phyloP scores from a whole-genome alignment of 2,113 vertebrate genomes.

The Aegithalos caudatus region DNA sequence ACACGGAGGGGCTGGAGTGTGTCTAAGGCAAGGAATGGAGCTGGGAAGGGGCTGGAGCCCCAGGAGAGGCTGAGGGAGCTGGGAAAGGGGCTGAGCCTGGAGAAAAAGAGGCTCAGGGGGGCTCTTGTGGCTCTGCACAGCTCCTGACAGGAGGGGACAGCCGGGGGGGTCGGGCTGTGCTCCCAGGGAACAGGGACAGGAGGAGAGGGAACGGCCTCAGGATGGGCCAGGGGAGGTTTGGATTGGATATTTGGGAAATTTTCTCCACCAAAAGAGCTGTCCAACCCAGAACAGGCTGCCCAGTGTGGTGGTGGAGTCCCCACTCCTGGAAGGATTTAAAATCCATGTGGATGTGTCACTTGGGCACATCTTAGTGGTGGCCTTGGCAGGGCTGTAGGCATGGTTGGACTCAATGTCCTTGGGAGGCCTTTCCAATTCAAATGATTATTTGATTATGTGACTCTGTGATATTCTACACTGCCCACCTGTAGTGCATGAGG shows the following conservation, averaged over 20 bases:
- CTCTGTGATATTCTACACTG: too few relatives aligned
- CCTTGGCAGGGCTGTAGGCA: not conserved
- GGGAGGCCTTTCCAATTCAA: not conserved
- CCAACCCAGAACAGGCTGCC: not conserved
- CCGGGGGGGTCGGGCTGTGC: not conserved
- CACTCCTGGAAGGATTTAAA: not conserved
- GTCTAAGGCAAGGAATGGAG: not conserved
- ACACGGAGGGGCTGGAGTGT: not conserved
- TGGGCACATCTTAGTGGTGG: not conserved
- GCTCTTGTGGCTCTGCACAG: not conserved
- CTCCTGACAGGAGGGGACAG: not conserved
- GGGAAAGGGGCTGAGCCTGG: not conserved
- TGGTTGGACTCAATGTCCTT: too few relatives aligned
- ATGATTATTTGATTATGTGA: not conserved
- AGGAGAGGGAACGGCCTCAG: rapidly evolving
- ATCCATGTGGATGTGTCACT: rapidly evolving
- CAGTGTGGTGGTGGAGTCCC: rapidly evolving
- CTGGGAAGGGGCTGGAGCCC: not conserved
- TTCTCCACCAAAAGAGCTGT: not conserved
- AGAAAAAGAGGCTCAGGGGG: not conserved
- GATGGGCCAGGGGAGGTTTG: rapidly evolving
- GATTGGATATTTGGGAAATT: not conserved
- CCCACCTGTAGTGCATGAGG: rapidly evolving
- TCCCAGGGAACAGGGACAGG: not conserved
- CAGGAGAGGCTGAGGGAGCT: not conserved